These are phyloP conservation scores for Dermochelys coriacea DNA, from an alignment of 2,797 vertebrate species.

Conservation along the genomic window DNA sequence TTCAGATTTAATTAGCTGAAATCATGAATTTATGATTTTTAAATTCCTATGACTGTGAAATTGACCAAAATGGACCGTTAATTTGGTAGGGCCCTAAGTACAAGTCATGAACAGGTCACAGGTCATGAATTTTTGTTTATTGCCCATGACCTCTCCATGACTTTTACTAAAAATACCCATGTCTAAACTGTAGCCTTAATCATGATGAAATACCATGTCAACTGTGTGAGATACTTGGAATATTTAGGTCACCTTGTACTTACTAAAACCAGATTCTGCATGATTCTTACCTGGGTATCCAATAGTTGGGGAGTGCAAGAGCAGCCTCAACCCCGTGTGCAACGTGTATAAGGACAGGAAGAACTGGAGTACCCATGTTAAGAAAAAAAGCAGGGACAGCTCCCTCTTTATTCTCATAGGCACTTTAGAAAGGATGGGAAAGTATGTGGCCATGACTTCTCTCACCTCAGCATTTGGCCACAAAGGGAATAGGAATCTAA, in stretches of 20 bases:
- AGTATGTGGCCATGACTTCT: too few relatives aligned
- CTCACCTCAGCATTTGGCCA: neutral
- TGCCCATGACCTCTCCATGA: too few relatives aligned
- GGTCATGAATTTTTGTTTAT: too few relatives aligned
- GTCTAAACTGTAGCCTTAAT: too few relatives aligned
- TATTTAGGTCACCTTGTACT: neutral
- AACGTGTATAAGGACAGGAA: neutral
- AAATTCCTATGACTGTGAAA: too few relatives aligned
- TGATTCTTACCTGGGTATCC: rapidly evolving
- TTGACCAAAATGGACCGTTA: too few relatives aligned
- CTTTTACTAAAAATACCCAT: too few relatives aligned
- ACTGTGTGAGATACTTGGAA: neutral
- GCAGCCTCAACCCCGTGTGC: rapidly evolving
- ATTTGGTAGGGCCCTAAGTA: too few relatives aligned
- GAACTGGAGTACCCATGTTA: neutral
- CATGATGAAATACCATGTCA: neutral
- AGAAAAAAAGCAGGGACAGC: neutral
- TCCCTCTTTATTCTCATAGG: neutral
- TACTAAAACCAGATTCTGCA: neutral
- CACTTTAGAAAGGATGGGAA: neutral
- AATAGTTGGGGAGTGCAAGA: rapidly evolving
- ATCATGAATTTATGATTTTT: too few relatives aligned
- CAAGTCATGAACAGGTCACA: too few relatives aligned
- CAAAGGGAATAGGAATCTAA: neutral
- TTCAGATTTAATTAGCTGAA: too few relatives aligned